Conservation (phyloP, 2,888 invertebrate species). For the Cylloceria caligata region DNA sequence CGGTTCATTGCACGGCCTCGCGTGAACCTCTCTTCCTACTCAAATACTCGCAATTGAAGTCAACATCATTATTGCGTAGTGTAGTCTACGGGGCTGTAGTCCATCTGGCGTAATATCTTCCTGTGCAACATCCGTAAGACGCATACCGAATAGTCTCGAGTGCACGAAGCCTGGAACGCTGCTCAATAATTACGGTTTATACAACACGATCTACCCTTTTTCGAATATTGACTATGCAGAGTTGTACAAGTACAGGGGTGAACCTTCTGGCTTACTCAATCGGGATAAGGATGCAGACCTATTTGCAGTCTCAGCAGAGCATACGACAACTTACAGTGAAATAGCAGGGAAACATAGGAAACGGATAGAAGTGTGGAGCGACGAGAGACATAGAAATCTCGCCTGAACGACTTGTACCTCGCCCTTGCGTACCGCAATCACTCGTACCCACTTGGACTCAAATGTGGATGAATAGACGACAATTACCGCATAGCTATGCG, state of each 20-base stretch:
- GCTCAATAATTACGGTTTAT: conserved; percentile 8
- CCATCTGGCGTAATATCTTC: neutral
- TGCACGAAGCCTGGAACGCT: conserved; percentile 17
- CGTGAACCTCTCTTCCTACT: neutral
- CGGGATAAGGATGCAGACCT: neutral
- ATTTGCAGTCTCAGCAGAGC: neutral
- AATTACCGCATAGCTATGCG: conserved; percentile 25
- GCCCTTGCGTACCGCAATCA: conserved; percentile 3
- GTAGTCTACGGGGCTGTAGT: neutral
- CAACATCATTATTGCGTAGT: conserved; percentile 35
- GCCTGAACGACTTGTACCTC: neutral
- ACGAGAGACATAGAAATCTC: conserved; percentile 7
- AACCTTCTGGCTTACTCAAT: neutral
- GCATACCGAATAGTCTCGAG: conserved; percentile 41
- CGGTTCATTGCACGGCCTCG: conserved; percentile 25
- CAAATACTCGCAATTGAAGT: conserved; percentile 30
- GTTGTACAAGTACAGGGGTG: neutral
- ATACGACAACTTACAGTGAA: conserved; percentile 11
- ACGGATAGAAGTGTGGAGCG: conserved; percentile 6
- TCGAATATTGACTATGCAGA: neutral
- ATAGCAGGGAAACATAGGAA: conserved; percentile 9
- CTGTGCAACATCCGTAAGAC: conserved; percentile 5
- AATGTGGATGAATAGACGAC: conserved; percentile 34
- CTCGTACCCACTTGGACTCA: conserved; percentile 18
- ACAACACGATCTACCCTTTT: conserved; percentile 9